These are phyloP conservation scores for Zoroaster sp. DNA, from an alignment of 53 echinoderm and acorn worm genomes.

Conservation along the genomic window DNA sequence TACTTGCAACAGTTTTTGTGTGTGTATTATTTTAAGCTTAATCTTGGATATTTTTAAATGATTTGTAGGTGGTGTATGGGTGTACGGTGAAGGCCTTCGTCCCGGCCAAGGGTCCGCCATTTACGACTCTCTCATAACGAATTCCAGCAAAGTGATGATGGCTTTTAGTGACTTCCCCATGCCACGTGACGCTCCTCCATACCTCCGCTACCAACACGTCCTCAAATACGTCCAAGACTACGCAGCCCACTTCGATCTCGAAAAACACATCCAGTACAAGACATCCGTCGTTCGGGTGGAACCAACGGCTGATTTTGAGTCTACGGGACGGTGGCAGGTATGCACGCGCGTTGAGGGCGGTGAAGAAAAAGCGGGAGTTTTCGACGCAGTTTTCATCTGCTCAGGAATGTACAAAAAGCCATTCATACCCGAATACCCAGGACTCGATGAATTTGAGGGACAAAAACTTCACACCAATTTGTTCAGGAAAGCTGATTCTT, in stretches of 20 bases:
- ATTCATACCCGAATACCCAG: constrained; percentile 50
- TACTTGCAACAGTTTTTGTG: too few species aligned
- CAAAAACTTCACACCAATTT: constrained; percentile 64
- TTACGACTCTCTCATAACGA: constrained; percentile 78
- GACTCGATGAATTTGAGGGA: constrained; percentile 68
- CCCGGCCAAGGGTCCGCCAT: constrained; percentile 65
- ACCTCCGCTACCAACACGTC: constrained; percentile 42
- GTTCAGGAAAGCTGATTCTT: constrained; percentile 63
- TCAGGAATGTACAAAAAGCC: constrained; percentile 59
- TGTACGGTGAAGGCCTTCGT: constrained; percentile 41
- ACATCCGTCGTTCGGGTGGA: constrained; percentile 55
- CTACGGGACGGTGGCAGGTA: constrained; percentile 61
- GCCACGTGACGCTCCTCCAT: constrained; percentile 59
- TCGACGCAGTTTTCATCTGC: constrained; percentile 80
- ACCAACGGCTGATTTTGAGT: constrained; percentile 56
- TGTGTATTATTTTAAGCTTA: background rate
- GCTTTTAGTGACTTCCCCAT: constrained; percentile 80
- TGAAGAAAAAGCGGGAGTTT: constrained; percentile 51
- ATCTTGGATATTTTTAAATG: too few species aligned
- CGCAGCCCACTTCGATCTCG: constrained; percentile 63
- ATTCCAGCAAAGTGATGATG: constrained; percentile 85
- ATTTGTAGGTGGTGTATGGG: constrained; percentile 82
- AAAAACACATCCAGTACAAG: constrained; percentile 55
- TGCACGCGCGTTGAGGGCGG: constrained; percentile 26
- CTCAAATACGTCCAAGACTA: constrained; percentile 63